Evolutionary conservation across 2,797 vertebrate genomes (phyloP), one percentile per base, ranked within the genome.

Genomic region (Acridotheres tristis): DNA sequence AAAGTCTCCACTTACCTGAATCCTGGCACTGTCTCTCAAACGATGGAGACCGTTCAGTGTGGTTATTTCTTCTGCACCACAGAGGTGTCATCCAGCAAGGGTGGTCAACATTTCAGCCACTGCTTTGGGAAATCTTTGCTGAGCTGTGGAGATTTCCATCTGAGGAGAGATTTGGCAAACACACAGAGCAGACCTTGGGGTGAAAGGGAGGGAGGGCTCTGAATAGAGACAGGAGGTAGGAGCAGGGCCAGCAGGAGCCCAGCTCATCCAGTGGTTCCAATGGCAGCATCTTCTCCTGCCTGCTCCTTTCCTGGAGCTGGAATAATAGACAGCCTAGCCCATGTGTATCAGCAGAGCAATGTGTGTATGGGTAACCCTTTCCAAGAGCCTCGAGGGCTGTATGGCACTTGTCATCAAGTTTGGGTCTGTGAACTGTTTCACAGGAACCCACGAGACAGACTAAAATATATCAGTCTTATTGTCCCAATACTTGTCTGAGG

Each of bases 131-230:
- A 58, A 29, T 77, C 14, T 54, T 75, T 80, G 18, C 17, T 54
- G n/a, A 23, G 30, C 23, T 45, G 50, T 45, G 47, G 47, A 77
- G 34, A 43, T 58, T 57, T 40, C 51, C 10, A 34, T 34, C 30
- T 55, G 57, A 25, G 50, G 17, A 16, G 50, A 22, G 57, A 16
- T 55, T 22, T 84, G 58, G 19, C n/a, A 48, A 76, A 26, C 17
- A 8, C 9, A 2, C 9, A 7, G 0, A 1, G 3, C 7, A 12
- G 17, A 47, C 30, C 23, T 65, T 0, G 0, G 22, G 21, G 34
- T 0, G 0, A 30, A 40, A 54, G 34, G 61, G 26, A 69, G 16
- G 16, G 34, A 81, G 58, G 15, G 32, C 48, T 86, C n/a, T 10
- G 62, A 15, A 8, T 11, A 45, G 23, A 47, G 34, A 12, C 0